A percentile compares a stretch with the other conserved stretches of the same genome.
phyloP scores from a whole-genome alignment of 2,113 vertebrate species.

The Clarias macrocephalus region DNA sequence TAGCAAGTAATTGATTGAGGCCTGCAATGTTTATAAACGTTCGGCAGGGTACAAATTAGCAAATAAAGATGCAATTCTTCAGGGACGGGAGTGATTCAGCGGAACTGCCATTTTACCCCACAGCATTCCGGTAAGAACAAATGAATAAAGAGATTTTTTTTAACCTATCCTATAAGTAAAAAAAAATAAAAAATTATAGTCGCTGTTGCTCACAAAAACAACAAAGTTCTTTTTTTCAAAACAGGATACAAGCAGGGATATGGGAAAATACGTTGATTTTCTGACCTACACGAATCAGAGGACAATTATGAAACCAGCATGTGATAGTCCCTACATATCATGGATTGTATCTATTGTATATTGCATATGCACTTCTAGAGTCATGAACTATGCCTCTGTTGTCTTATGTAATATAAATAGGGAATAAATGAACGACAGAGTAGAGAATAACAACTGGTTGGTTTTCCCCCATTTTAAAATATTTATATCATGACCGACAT shows the following conservation, averaged over 20 bases:
- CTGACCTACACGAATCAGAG: neutral
- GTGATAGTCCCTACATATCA: neutral
- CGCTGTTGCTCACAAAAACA: neutral
- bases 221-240: neutral
- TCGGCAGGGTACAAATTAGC: neutral
- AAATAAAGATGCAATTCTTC: neutral
- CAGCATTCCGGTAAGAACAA: neutral
- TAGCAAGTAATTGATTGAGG: neutral
- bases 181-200: neutral
- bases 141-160: neutral
- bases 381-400: neutral
- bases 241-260: neutral
- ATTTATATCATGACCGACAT: neutral
- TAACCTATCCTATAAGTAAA: neutral
- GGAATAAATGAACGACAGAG: neutral
- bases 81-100: neutral
- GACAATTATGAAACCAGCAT: neutral
- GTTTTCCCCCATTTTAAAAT: neutral
- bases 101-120: neutral
- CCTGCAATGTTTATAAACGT: neutral
- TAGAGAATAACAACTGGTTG: neutral
- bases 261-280: neutral
- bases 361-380: neutral
- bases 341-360: neutral
- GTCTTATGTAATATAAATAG: neutral